Percentiles rank a stretch among this genome's conserved stretches.
Evolutionary conservation across 2,888 invertebrate genomes (phyloP).

Genomic region (Scaptomyza flava): DNA sequence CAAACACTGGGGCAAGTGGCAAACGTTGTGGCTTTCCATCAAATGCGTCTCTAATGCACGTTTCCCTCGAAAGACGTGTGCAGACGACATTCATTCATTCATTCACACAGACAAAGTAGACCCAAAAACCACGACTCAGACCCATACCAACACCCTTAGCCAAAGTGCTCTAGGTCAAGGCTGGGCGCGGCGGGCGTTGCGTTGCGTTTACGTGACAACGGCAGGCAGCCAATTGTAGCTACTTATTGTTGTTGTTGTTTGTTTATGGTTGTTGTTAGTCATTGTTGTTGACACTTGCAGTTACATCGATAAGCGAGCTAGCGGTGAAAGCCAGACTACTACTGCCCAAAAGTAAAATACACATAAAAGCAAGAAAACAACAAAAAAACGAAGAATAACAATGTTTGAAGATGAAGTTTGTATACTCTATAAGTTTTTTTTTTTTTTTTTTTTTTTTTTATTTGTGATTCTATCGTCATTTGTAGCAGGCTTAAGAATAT

Average conservation of each 20-base stretch:
- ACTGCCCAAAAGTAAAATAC: constrained; percentile 15
- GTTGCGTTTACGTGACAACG: constrained; percentile 66
- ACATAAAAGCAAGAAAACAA: not conserved
- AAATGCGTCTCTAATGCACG: constrained; percentile 44
- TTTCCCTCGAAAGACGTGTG: constrained; percentile 42
- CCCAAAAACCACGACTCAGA: constrained; percentile 11
- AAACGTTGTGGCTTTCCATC: constrained; percentile 39
- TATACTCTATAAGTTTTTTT: not conserved
- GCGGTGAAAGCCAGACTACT: constrained; percentile 46
- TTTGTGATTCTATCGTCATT: no score
- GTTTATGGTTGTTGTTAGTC: constrained; percentile 12
- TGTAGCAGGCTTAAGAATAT: no score
- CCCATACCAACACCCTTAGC: constrained; percentile 27
- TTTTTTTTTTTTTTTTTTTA: no score
- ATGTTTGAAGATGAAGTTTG: no score
- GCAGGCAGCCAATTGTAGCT: constrained; percentile 41
- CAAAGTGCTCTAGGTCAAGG: constrained; percentile 80
- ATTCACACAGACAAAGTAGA: constrained; percentile 6
- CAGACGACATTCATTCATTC: constrained; percentile 39
- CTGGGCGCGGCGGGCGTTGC: constrained; percentile 73
- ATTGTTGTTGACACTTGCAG: constrained; percentile 58
- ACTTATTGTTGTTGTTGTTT: constrained; percentile 15
- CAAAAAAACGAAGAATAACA: not conserved
- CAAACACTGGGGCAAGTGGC: constrained; percentile 19
- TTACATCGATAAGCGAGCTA: constrained; percentile 55